phyloP scores from a whole-genome alignment of 2,888 invertebrate species.

The Quadroppia sp. region DNA sequence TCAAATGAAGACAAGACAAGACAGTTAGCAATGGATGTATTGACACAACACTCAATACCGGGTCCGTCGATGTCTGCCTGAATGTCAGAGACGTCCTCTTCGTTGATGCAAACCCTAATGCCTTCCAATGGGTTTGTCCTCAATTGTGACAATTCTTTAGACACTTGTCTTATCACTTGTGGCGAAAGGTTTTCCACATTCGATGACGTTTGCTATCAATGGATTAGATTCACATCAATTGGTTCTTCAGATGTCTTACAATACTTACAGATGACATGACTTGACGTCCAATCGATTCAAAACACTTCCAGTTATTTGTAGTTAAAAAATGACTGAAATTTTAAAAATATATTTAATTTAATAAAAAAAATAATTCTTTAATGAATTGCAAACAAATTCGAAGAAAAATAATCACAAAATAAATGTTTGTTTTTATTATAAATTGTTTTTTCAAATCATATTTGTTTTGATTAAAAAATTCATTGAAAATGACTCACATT shows the following conservation, averaged over 20 bases:
- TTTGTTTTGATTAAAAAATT: not conserved
- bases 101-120: constrained; percentile 79
- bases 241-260: not conserved
- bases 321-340: no score
- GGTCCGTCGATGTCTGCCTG: constrained; percentile 89
- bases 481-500: not conserved
- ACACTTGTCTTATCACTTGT: constrained; percentile 79
- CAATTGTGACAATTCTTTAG: constrained; percentile 80
- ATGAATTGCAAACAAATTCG: not conserved
- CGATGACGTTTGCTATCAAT: constrained; percentile 54
- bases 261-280: constrained; percentile 35
- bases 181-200: constrained; percentile 93
- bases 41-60: constrained; percentile 55
- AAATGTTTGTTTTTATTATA: no score
- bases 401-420: not conserved
- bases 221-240: not conserved
- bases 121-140: constrained; percentile 81
- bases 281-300: not conserved
- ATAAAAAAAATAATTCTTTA: not conserved
- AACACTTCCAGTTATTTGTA: not conserved
- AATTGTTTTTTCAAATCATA: not conserved
- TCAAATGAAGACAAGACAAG: constrained; percentile 18
- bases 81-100: constrained; percentile 89
- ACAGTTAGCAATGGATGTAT: not conserved
- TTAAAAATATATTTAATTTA: no score